These are phyloP conservation scores for Panthera uncia DNA, from an alignment of 2,113 vertebrate species.

Conservation along the genomic window DNA sequence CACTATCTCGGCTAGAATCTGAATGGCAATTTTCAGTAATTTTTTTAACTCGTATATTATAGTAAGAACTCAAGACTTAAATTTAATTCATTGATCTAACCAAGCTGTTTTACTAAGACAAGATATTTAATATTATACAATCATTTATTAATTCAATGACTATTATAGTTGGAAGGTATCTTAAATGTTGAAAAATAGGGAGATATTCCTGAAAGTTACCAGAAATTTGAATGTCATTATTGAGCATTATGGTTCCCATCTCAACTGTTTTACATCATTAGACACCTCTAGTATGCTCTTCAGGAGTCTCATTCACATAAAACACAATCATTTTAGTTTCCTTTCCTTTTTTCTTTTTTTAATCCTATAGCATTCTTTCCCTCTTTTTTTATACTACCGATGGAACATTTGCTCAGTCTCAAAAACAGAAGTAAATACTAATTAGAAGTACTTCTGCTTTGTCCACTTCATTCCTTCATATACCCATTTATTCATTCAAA, in stretches of 20 bases:
- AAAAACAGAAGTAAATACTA: not conserved
- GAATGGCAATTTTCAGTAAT: not conserved
- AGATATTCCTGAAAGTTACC: not conserved
- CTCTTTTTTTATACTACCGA: not conserved
- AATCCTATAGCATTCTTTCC: not conserved
- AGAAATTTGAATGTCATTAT: not conserved
- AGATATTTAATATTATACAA: not conserved
- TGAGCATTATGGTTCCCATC: not conserved
- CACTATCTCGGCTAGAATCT: not conserved
- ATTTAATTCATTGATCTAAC: not conserved
- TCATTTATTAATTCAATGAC: not conserved
- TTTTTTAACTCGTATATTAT: not conserved
- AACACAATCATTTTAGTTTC: not conserved
- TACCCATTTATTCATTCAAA: not conserved
- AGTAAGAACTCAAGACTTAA: not conserved
- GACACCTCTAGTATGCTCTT: not conserved
- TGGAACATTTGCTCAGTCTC: not conserved
- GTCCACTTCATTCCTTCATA: not conserved
- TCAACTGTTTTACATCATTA: not conserved
- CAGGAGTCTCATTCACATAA: not conserved
- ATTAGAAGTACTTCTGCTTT: not conserved
- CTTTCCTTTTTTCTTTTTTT: not conserved
- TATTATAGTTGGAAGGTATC: not conserved
- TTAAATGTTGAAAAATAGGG: not conserved
- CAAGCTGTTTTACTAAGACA: not conserved